Conservation (phyloP, 2,888 invertebrate genomes). For the Eristalis pertinax region DNA sequence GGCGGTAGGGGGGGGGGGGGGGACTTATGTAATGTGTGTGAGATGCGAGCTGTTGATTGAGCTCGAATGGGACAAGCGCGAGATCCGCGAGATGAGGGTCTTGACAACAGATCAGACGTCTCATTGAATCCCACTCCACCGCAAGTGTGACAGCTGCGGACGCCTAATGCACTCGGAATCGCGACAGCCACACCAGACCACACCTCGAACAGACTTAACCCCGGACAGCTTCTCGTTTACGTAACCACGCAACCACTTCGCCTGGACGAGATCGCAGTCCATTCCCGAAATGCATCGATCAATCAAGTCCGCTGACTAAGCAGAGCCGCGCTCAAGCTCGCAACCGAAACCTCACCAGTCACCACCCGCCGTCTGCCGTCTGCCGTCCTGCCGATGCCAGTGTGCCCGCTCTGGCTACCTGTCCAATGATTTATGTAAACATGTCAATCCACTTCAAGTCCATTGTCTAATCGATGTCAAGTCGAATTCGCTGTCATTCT, state of each 20-base stretch:
- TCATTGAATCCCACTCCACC: neutral
- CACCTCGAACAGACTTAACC: neutral
- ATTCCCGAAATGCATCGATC: conserved; percentile 1
- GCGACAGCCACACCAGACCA: neutral
- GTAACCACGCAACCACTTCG: neutral
- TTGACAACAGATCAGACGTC: neutral
- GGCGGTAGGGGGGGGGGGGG: too few relatives aligned
- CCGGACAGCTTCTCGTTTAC: neutral
- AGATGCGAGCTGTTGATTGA: neutral
- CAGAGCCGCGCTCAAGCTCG: neutral
- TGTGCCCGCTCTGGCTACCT: neutral
- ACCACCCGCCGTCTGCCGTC: neutral
- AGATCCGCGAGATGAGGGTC: too few relatives aligned
- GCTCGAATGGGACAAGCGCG: too few relatives aligned
- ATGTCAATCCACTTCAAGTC: conserved; percentile 9
- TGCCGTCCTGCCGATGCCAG: neutral
- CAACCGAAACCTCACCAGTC: neutral
- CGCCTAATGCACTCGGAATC: neutral
- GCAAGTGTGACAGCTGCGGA: neutral
- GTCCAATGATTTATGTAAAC: conserved; percentile 26
- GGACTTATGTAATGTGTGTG: neutral
- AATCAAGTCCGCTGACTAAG: neutral
- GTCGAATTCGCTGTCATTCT: neutral
- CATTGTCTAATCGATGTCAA: conserved; percentile 29
- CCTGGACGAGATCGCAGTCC: neutral